These are phyloP conservation scores for Ganaspis sp. DNA, from an alignment of 1,140 invertebrate species.

Conservation along the genomic window DNA sequence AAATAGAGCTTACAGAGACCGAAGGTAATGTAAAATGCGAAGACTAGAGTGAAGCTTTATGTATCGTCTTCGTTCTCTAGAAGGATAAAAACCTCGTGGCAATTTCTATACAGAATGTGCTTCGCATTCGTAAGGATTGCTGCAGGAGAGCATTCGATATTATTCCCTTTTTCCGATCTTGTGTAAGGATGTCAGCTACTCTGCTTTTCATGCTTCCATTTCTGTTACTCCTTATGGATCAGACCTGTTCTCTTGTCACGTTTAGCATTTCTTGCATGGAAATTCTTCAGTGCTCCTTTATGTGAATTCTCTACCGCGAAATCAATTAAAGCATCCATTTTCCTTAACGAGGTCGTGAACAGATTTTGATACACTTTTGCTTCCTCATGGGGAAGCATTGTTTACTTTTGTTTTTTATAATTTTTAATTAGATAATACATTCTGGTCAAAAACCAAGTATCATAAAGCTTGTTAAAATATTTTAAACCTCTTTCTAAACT, in stretches of 20 bases:
- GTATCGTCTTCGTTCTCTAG: neutral
- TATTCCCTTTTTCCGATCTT: neutral
- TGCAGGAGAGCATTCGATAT: neutral
- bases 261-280: neutral
- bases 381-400: too few relatives aligned
- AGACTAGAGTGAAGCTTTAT: constrained; percentile 18
- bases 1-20: neutral
- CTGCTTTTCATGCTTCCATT: neutral
- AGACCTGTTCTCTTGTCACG: constrained; percentile 8
- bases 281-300: neutral
- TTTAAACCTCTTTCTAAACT: too few relatives aligned
- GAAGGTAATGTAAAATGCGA: neutral
- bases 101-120: constrained; percentile 21
- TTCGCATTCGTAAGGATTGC: constrained; percentile 2
- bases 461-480: too few relatives aligned
- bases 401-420: too few relatives aligned
- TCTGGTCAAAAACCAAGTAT: too few relatives aligned
- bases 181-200: constrained; percentile 7
- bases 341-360: too few relatives aligned
- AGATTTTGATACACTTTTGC: too few relatives aligned
- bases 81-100: neutral
- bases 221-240: neutral
- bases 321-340: neutral
- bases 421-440: too few relatives aligned
- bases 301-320: neutral